These are phyloP conservation scores for Coilia nasus DNA, from an alignment of 2,797 vertebrate genomes.

Conservation along the genomic window DNA sequence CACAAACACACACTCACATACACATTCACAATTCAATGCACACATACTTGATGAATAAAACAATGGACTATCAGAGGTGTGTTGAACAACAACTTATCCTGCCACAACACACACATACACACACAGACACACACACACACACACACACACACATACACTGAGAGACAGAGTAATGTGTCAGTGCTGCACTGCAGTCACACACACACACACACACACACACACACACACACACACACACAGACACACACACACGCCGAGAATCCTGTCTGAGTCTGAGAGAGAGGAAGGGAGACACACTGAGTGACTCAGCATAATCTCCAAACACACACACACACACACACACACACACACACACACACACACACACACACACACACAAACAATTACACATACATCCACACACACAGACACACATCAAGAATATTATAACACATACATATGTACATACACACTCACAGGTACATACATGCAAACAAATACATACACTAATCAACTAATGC, in stretches of 20 bases:
- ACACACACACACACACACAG: background rate
- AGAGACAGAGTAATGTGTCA: background rate
- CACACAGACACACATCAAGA: background rate
- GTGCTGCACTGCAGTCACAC: background rate
- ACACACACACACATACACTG: background rate
- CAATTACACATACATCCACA: background rate
- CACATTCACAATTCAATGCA: too few relatives aligned
- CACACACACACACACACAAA: background rate
- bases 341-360: background rate
- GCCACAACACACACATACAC: background rate
- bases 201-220: background rate
- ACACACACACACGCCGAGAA: background rate
- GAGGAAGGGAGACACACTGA: background rate
- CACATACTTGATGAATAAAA: too few relatives aligned
- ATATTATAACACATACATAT: too few relatives aligned
- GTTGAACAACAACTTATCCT: too few relatives aligned
- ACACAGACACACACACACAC: background rate
- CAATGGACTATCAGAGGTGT: too few relatives aligned
- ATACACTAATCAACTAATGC: too few relatives aligned
- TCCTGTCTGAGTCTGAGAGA: too few relatives aligned
- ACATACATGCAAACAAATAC: conserved; percentile 36
- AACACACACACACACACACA: background rate
- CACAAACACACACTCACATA: too few relatives aligned
- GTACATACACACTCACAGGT: conserved; percentile 30
- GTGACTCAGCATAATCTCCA: conserved; percentile 10